phyloP scores from a whole-genome alignment of 2,113 vertebrate genomes.

The Euleptes europaea region DNA sequence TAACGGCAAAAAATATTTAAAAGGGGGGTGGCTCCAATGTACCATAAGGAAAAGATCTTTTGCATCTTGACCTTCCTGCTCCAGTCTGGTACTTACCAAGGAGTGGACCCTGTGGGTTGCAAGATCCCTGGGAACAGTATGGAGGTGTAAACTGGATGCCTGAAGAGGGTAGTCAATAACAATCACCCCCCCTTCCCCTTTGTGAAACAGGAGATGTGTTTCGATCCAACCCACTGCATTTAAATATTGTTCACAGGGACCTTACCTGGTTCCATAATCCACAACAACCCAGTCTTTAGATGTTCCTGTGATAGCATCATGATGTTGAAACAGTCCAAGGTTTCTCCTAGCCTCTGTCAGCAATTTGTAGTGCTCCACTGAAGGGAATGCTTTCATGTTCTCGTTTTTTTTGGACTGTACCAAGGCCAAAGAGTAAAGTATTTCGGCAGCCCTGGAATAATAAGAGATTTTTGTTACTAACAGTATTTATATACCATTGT shows the following conservation, averaged over 20 bases:
- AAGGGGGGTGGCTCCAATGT: too few relatives aligned
- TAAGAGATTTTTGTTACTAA: conserved; percentile 4
- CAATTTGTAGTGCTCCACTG: conserved; percentile 73
- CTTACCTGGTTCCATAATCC: conserved; percentile 92
- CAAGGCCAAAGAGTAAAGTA: conserved; percentile 86
- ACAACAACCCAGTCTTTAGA: conserved; percentile 88
- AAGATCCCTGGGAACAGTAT: too few relatives aligned
- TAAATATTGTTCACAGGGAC: conserved; percentile 17
- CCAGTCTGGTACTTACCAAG: too few relatives aligned
- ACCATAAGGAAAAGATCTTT: too few relatives aligned
- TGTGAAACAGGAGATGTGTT: neutral
- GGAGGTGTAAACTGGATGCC: too few relatives aligned
- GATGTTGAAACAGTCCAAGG: conserved; percentile 91
- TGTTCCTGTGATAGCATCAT: conserved; percentile 92
- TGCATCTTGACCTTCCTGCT: too few relatives aligned
- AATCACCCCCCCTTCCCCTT: too few relatives aligned
- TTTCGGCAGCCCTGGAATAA: conserved; percentile 86
- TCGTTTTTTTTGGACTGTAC: conserved; percentile 76
- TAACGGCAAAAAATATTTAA: too few relatives aligned
- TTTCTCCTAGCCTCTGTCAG: conserved; percentile 84
- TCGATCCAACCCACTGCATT: neutral
- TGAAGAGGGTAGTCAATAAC: too few relatives aligned
- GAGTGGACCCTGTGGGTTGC: too few relatives aligned
- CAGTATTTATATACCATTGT: neutral
- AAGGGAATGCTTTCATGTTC: conserved; percentile 78